Conservation (phyloP, 1,140 invertebrate genomes). For the Drosophila mayri region DNA sequence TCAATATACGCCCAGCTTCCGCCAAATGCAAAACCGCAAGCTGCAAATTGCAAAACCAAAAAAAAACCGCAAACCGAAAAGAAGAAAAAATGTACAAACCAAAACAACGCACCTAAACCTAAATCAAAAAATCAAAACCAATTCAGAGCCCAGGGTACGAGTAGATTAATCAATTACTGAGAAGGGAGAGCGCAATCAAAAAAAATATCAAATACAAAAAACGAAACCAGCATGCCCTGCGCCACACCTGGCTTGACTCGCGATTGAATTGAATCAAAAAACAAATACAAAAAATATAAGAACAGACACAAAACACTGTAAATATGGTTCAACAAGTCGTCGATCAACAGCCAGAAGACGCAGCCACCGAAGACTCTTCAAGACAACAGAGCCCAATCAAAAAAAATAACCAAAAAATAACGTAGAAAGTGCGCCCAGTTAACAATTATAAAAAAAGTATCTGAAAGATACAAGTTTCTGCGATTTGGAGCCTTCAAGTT, state of each 20-base stretch:
- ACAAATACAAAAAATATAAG: conserved; percentile 31
- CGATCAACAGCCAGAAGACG: conserved; percentile 58
- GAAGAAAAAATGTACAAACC: conserved; percentile 38
- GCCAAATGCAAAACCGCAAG: conserved; percentile 62
- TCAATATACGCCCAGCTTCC: conserved; percentile 85
- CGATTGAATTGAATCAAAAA: conserved; percentile 79
- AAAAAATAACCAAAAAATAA: conserved; percentile 1
- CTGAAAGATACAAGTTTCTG: conserved; percentile 28
- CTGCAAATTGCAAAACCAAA: conserved; percentile 38
- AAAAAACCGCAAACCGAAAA: conserved; percentile 49
- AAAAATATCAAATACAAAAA: conserved; percentile 8
- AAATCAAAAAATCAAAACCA: conserved; percentile 48
- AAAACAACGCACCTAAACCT: conserved; percentile 57
- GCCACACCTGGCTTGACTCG: conserved; percentile 83
- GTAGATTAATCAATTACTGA: conserved; percentile 40
- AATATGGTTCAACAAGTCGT: conserved; percentile 67
- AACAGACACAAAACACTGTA: conserved; percentile 70
- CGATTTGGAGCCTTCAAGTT: conserved; percentile 62
- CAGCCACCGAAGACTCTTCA: conserved; percentile 49
- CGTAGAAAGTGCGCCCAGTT: conserved; percentile 17
- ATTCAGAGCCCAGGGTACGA: conserved; percentile 51
- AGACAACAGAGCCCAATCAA: conserved; percentile 37
- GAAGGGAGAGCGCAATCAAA: conserved; percentile 45
- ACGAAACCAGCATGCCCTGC: conserved; percentile 77
- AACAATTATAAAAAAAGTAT: conserved; percentile 18